phyloP scores from a whole-genome alignment of 2,797 vertebrate genomes.

The Peromyscus attwateri region DNA sequence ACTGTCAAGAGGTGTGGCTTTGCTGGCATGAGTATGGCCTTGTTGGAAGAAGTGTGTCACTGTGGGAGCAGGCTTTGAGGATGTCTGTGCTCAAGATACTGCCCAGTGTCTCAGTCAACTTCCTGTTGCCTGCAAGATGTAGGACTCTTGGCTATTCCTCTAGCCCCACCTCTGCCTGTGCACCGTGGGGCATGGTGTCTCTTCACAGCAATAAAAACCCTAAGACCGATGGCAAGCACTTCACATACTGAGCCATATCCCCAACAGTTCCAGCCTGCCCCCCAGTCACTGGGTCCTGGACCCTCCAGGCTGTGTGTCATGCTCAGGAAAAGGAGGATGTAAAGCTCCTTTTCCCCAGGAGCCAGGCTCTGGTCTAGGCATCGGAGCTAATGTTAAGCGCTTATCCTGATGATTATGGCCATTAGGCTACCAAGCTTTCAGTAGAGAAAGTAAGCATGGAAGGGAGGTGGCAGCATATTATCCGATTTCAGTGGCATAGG shows the following conservation, averaged over 20 bases:
- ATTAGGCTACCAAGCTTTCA: slow-evolving; percentile 42
- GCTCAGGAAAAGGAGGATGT: neutral
- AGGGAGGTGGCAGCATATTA: neutral
- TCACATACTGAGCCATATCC: no score
- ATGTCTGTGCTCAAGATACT: neutral
- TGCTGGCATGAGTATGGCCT: neutral
- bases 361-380: neutral
- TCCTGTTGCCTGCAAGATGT: neutral
- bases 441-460: neutral
- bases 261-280: accelerated
- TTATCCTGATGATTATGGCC: neutral
- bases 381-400: accelerated
- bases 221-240: neutral
- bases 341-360: neutral
- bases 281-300: accelerated
- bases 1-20: neutral
- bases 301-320: neutral
- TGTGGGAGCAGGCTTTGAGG: neutral
- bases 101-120: neutral
- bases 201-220: neutral
- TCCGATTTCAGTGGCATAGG: neutral
- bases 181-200: neutral
- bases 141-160: neutral
- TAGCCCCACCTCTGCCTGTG: neutral
- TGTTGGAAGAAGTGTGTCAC: neutral